Evolutionary conservation across 2,888 invertebrate species (phyloP).

Genomic region (Papilio demoleus): DNA sequence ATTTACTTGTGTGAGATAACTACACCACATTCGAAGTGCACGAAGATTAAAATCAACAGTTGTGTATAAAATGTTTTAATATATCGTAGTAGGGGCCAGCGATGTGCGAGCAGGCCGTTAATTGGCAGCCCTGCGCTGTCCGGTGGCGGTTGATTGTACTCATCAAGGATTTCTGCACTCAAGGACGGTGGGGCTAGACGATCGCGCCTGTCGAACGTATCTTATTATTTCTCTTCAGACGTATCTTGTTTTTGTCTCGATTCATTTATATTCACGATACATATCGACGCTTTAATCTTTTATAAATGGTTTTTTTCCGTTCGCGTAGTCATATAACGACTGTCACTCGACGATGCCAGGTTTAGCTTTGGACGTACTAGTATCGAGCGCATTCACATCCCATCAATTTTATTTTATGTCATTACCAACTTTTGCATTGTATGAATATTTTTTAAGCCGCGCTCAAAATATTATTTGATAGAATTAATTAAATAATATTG

Average conservation of each 20-base stretch:
- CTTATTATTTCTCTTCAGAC: conserved; percentile 79
- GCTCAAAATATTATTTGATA: too few relatives aligned
- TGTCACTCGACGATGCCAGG: conserved; percentile 6
- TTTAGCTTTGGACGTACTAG: background rate
- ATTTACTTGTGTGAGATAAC: too few relatives aligned
- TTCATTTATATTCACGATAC: conserved; percentile 82
- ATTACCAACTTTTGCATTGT: too few relatives aligned
- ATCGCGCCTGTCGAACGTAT: conserved; percentile 73
- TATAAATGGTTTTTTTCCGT: conserved; percentile 76
- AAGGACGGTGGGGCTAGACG: conserved; percentile 80
- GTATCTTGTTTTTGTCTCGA: conserved; percentile 79
- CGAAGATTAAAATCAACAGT: conserved; percentile 5
- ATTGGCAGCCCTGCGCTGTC: conserved; percentile 79
- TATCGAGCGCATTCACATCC: background rate
- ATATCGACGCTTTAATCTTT: conserved; percentile 73
- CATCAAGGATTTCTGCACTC: conserved; percentile 83
- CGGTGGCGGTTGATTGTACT: conserved; percentile 83
- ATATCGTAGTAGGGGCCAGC: background rate
- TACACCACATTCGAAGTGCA: conserved; percentile 6
- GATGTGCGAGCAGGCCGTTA: conserved; percentile 8
- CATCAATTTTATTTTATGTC: conserved; percentile 3
- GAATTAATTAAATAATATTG: too few relatives aligned
- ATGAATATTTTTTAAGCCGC: too few relatives aligned
- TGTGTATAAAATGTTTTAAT: conserved; percentile 19
- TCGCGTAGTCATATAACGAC: conserved; percentile 47